Evolutionary conservation across 2,888 invertebrate species (phyloP), one percentile per base, ranked within the genome.

Genomic region (Homarus gammarus): DNA sequence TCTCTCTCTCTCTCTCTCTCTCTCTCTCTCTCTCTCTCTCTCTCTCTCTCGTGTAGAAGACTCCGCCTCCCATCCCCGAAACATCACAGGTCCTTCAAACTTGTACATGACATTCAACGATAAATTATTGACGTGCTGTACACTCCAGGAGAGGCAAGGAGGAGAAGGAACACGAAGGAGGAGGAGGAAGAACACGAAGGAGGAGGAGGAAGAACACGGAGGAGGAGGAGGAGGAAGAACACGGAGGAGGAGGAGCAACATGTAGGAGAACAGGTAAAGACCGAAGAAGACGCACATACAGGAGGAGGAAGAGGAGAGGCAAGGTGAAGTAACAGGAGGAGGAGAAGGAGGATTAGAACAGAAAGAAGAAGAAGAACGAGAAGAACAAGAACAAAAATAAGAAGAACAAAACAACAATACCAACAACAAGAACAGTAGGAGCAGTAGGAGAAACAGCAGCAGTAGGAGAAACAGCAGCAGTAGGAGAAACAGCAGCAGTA

Each of bases 371-470:
- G 18, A 10, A n/a, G 18, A 56, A 56, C 3, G 15, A 51, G 18
- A 18, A 18, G 56, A 22, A 56, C 15, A 18, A 6, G 22, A 73
- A 40, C 38, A 40, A 38, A 40, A 33, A n/a, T 40, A 38, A 73
- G 73, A 38, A 40, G 40, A 40, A 73, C 40, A 73, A 27, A 73
- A n/a, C n/a, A 38, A 73, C 38, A 73, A 44, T n/a, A 44, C 33
- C n/a, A 44, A 49, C 10, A 49, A 27, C 12, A 38, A 31, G 44
- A 44, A 49, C n/a, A 38, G 73, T 38, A 44, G 44, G 38, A 73
- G 10, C 38, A n/a, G 44, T 8, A 27, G 2, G 12, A 27, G 33
- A 68, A 38, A 36, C 27, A 18, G 33, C 33, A 72, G 33, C 68
- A 68, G 12, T 38, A 33, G 38, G n/a, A 36, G 10, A 38, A 18